Conservation (phyloP, 2,888 invertebrate species). For the Drosophila vallismaia region DNA sequence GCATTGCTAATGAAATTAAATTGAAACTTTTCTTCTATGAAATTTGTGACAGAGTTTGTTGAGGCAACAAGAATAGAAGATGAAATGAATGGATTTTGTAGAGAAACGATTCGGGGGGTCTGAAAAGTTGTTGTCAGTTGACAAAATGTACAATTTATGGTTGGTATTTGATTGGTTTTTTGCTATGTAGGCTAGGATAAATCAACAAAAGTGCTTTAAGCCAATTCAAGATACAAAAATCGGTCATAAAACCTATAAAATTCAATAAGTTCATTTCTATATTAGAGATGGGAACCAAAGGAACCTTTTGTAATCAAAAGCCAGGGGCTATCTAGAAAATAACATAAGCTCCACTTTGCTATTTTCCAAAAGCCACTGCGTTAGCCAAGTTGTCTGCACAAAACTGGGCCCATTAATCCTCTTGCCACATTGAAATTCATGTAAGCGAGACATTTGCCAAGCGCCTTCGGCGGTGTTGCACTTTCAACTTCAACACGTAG, state of each 20-base stretch:
- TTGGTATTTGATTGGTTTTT: neutral
- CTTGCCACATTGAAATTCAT: slow-evolving; percentile 54
- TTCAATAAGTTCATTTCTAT: neutral
- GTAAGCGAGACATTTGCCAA: slow-evolving; percentile 64
- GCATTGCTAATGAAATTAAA: slow-evolving; percentile 52
- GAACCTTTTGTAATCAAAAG: slow-evolving; percentile 16
- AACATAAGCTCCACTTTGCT: slow-evolving; percentile 33
- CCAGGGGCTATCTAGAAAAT: slow-evolving; percentile 21
- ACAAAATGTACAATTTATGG: neutral
- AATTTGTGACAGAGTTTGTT: slow-evolving; percentile 15
- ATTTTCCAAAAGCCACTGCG: slow-evolving; percentile 14
- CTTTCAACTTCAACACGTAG: slow-evolving; percentile 43
- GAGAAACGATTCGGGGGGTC: slow-evolving; percentile 9
- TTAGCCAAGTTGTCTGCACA: slow-evolving; percentile 31
- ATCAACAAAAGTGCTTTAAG: neutral
- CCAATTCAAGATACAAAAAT: neutral
- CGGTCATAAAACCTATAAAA: neutral
- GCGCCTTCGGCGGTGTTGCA: slow-evolving; percentile 57
- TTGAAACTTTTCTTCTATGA: slow-evolving; percentile 37
- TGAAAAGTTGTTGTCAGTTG: slow-evolving; percentile 5
- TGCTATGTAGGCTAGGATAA: too few relatives aligned
- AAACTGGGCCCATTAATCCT: slow-evolving; percentile 67
- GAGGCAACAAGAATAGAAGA: slow-evolving; percentile 47
- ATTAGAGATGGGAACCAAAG: neutral
- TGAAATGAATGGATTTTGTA: slow-evolving; percentile 17